phyloP scores from a whole-genome alignment of 1,140 invertebrate species.

The Saccostrea glomerata region DNA sequence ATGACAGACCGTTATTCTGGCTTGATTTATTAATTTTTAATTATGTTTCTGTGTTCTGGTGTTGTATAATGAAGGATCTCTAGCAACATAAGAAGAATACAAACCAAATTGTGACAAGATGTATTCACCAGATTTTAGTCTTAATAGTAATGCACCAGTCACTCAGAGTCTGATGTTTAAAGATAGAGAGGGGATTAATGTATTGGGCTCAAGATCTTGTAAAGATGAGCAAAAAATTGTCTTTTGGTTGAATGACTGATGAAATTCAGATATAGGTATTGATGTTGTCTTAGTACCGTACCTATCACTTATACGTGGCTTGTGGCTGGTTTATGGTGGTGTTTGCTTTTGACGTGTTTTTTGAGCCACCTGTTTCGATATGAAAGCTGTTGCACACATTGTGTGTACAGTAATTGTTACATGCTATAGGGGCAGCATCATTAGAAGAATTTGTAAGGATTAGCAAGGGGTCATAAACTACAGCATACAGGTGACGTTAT shows the following conservation, averaged over 20 bases:
- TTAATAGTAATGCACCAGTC: too few species aligned
- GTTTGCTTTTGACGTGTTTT: not conserved
- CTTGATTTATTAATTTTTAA: slow-evolving; percentile 15
- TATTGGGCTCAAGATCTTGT: too few species aligned
- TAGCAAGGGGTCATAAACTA: not conserved
- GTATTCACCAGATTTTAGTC: too few species aligned
- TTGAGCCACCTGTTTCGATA: not conserved
- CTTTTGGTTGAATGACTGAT: too few species aligned
- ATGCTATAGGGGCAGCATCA: not conserved
- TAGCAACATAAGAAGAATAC: not conserved
- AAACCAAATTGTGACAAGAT: not conserved
- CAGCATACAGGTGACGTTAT: not conserved
- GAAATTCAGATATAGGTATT: too few species aligned
- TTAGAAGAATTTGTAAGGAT: not conserved
- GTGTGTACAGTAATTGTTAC: not conserved
- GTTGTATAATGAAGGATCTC: not conserved
- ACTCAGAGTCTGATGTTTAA: not conserved
- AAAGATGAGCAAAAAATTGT: too few species aligned
- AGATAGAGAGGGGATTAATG: not conserved
- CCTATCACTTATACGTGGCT: not conserved
- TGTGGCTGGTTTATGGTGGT: not conserved
- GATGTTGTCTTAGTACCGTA: too few species aligned
- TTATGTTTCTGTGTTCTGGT: not conserved
- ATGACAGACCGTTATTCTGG: not conserved
- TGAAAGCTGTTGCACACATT: not conserved